Percentiles rank a stretch among this genome's conserved stretches.
Evolutionary conservation across 2,888 invertebrate genomes (phyloP).

Genomic region (Heliconius erato): DNA sequence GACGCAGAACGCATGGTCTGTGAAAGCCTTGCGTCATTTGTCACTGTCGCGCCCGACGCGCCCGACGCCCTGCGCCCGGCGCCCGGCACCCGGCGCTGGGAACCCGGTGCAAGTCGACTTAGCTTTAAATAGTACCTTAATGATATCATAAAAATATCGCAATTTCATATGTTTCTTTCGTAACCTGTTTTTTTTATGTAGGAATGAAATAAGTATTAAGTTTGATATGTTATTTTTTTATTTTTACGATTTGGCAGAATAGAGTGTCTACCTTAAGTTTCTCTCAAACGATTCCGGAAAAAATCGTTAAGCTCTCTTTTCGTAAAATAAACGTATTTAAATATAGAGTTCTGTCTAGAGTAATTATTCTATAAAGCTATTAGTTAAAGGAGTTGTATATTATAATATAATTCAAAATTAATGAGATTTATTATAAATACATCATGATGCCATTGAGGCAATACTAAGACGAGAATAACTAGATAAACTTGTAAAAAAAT

Average conservation of each 20-base stretch:
- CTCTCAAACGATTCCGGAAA: too few relatives aligned
- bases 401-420: too few relatives aligned
- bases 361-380: too few relatives aligned
- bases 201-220: neutral
- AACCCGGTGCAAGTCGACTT: constrained; percentile 69
- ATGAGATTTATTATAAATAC: too few relatives aligned
- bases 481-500: too few relatives aligned
- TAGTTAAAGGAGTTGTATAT: too few relatives aligned
- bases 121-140: constrained; percentile 22
- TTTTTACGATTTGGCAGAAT: neutral
- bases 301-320: too few relatives aligned
- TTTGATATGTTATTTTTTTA: neutral
- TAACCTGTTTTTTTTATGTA: neutral
- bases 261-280: too few relatives aligned
- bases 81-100: constrained; percentile 55
- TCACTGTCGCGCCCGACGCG: constrained; percentile 71
- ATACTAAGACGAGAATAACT: too few relatives aligned
- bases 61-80: constrained; percentile 46
- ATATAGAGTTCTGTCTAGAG: too few relatives aligned
- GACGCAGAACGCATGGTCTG: constrained; percentile 71
- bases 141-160: constrained; percentile 24
- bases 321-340: too few relatives aligned
- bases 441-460: too few relatives aligned
- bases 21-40: constrained; percentile 70
- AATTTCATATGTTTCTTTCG: neutral